Base-by-base conservation (phyloP, 2,888 invertebrate genomes). In the Napeogenes sylphis region DNA sequence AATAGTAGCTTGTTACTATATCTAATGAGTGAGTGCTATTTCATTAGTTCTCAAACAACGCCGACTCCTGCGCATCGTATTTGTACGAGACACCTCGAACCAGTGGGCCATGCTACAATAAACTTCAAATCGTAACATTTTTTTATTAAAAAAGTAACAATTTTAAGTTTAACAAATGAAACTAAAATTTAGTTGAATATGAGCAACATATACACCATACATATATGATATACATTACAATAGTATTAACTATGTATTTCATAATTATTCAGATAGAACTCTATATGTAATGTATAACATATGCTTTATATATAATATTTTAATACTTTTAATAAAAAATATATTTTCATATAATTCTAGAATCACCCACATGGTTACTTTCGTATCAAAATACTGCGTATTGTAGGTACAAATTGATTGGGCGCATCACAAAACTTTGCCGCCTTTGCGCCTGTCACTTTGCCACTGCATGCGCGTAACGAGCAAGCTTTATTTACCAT, bases 361-460 rank as follows among this genome's bases (percentile, higher is more conserved):
- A 85, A 84, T 86, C 71, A 61, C 58, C 74, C 73, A 71, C 63
- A 63, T 68, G 35, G 47, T 79, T 81, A 81, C 86, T 86, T 87
- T 84, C 80, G 73, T 57, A 70, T 71, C 81, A 83, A 88, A 85
- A 81, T 85, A 86, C 87, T 81, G 84, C 83, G 87, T 82, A 85
- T 86, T 85, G 87, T 85, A 79, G 71, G 73, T 80, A 88, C 89
- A 89, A 90, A 89, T 89, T 89, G 89, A 89, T 89, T 87, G 88
- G 87, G 68, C 73, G 75, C 83, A 79, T 79, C 84, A 82, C 82
- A 84, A 76, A 75, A 71, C 58, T 80, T 78, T 73, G 82, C 88
- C 87, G 87, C 81, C 84, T 79, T 75, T 77, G 76, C 80, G 82
- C 81, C 80, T 83, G 89, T 87, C 88, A 82, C 80, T 77, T 79